A percentile compares a stretch with the other conserved stretches of the same genome.
Conservation (phyloP, 2,797 vertebrate genomes). For the Eulemur rubriventer region DNA sequence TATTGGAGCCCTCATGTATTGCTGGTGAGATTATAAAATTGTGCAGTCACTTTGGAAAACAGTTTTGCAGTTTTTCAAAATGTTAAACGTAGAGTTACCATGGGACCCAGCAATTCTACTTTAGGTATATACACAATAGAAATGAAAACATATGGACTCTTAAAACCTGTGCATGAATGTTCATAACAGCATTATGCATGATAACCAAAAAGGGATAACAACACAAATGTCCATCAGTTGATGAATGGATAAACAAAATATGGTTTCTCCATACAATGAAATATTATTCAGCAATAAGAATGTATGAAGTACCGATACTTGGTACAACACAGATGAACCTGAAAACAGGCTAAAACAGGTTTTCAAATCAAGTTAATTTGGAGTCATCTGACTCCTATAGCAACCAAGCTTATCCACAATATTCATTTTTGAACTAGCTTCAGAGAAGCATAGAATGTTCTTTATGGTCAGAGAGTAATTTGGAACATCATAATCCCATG, state of each 20-base stretch:
- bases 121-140: background rate
- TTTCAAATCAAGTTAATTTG: background rate
- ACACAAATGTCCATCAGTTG: background rate
- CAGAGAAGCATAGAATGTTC: background rate
- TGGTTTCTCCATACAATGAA: background rate
- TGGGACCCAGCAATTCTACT: background rate
- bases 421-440: background rate
- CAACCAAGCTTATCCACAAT: background rate
- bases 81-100: background rate
- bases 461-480: background rate
- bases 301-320: background rate
- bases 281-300: background rate
- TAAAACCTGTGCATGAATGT: background rate
- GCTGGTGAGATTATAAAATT: background rate
- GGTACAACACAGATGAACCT: background rate
- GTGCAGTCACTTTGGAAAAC: background rate
- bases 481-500: background rate
- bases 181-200: background rate
- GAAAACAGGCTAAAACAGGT: background rate
- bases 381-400: background rate
- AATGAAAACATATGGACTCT: background rate
- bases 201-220: background rate
- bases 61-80: background rate
- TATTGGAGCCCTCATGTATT: background rate
- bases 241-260: background rate